phyloP scores from a whole-genome alignment of 2,888 invertebrate genomes.

The Diachrysia chrysitis region DNA sequence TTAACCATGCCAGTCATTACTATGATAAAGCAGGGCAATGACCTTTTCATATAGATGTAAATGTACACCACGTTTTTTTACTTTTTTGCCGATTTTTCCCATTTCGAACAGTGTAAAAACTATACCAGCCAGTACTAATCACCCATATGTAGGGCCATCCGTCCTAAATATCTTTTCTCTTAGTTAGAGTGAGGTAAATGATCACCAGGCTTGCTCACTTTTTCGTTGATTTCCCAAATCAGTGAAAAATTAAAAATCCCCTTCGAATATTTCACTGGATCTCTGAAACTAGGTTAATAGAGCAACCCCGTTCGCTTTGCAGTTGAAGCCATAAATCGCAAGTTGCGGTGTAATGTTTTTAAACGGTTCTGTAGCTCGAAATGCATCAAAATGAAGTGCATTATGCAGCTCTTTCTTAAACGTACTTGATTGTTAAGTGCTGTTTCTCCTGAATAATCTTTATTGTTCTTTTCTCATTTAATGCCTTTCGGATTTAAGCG shows the following conservation, averaged over 20 bases:
- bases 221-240: slow-evolving; percentile 22
- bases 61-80: too few relatives aligned
- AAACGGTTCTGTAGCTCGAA: slow-evolving; percentile 23
- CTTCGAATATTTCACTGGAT: slow-evolving; percentile 41
- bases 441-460: background rate
- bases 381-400: slow-evolving; percentile 18
- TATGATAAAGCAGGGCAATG: too few relatives aligned
- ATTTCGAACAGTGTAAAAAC: too few relatives aligned
- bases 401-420: background rate
- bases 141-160: too few relatives aligned
- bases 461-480: background rate
- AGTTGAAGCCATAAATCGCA: slow-evolving; percentile 12
- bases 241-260: slow-evolving; percentile 39
- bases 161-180: too few relatives aligned
- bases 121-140: too few relatives aligned
- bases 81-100: too few relatives aligned
- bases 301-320: slow-evolving; percentile 33
- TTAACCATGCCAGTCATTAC: too few relatives aligned
- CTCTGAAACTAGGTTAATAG: slow-evolving; percentile 60
- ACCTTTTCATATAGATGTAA: too few relatives aligned
- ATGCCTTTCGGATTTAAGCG: too few relatives aligned
- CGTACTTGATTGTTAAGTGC: background rate
- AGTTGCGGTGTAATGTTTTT: slow-evolving; percentile 44
- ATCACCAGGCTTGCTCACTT: too few relatives aligned
- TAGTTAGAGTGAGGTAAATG: too few relatives aligned